phyloP scores from a whole-genome alignment of 2,113 vertebrate species.

The Myotis yumanensis region DNA sequence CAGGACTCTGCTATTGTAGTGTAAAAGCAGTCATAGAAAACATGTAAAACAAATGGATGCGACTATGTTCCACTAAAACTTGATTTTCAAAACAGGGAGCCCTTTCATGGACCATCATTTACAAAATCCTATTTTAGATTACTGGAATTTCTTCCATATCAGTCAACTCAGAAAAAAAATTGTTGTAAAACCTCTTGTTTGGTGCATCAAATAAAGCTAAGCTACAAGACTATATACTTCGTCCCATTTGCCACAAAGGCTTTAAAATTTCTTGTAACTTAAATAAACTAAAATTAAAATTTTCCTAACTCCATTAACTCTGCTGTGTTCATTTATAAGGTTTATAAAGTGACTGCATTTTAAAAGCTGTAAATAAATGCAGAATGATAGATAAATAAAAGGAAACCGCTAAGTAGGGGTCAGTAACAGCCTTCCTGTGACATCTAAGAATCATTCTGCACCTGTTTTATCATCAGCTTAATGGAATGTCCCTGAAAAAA shows the following conservation, averaged over 20 bases:
- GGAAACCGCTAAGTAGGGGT: background rate
- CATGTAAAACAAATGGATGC: background rate
- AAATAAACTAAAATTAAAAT: conserved; percentile 7
- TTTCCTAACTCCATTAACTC: background rate
- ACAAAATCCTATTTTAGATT: background rate
- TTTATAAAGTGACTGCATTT: background rate
- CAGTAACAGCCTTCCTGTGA: background rate
- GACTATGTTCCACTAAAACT: background rate
- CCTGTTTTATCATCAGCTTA: conserved; percentile 21
- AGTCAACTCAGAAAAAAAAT: background rate
- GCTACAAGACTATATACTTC: background rate
- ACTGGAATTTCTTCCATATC: background rate
- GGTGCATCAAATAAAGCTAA: background rate
- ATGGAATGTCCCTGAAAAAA: background rate
- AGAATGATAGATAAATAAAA: background rate
- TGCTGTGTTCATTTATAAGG: conserved; percentile 14
- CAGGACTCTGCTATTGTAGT: background rate
- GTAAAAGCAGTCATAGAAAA: background rate
- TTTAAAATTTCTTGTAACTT: background rate
- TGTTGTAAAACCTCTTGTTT: background rate
- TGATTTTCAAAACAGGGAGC: background rate
- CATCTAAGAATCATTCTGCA: conserved; percentile 2
- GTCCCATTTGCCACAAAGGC: background rate
- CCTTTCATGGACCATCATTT: background rate
- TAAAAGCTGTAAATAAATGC: conserved; percentile 8